phyloP scores from a whole-genome alignment of 2,113 vertebrate species.

The Gallinago paraguaiae region DNA sequence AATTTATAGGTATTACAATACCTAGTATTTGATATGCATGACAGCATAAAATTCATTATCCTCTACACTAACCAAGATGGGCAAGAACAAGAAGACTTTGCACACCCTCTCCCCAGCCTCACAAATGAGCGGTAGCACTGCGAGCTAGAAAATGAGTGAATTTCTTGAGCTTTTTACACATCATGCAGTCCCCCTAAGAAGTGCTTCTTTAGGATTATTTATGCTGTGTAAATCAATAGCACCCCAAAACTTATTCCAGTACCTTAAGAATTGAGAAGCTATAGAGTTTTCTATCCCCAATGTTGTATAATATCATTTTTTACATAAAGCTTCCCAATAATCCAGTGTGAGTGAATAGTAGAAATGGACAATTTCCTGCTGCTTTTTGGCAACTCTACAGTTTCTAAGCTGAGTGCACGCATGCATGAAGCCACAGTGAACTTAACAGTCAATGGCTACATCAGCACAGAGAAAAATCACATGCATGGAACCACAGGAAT shows the following conservation, averaged over 20 bases:
- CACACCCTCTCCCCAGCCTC: not conserved
- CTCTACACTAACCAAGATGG: not conserved
- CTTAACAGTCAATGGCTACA: not conserved
- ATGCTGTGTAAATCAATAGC: not conserved
- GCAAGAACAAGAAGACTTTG: not conserved
- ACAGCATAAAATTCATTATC: not conserved
- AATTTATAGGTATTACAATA: not conserved
- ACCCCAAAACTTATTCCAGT: not conserved
- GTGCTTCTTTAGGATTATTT: not conserved
- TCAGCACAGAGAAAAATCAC: conserved; percentile 6
- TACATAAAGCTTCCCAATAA: not conserved
- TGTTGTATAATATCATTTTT: not conserved
- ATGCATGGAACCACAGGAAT: not conserved
- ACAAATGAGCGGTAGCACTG: not conserved
- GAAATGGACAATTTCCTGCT: not conserved
- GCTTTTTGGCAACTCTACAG: not conserved
- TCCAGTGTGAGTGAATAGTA: not conserved
- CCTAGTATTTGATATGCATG: not conserved
- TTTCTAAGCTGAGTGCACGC: not conserved
- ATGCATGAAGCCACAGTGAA: not conserved
- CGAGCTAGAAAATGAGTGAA: not conserved
- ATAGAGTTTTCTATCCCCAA: not conserved
- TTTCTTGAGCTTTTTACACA: not conserved
- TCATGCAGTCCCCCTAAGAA: not conserved
- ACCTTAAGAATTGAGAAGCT: not conserved